phyloP scores from a whole-genome alignment of 2,888 invertebrate genomes.

The Bimastos eiseni region DNA sequence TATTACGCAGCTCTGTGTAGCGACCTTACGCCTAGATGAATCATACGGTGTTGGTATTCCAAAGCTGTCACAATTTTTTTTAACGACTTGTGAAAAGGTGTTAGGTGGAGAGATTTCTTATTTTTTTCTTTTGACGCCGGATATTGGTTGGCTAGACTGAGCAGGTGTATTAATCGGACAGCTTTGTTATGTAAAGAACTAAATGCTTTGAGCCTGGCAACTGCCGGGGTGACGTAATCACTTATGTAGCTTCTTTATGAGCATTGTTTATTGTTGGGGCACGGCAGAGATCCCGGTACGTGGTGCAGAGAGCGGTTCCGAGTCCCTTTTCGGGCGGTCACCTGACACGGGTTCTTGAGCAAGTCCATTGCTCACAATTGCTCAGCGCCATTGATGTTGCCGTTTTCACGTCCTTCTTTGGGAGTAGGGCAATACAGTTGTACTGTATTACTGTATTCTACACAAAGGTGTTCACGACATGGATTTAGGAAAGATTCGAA shows the following conservation, averaged over 20 bases:
- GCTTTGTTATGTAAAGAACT: neutral
- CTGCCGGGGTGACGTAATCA: neutral
- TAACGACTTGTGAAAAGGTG: neutral
- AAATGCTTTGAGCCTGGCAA: neutral
- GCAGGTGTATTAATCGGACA: too few species aligned
- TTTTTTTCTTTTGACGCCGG: neutral
- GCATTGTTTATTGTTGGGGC: neutral
- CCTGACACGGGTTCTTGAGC: too few species aligned
- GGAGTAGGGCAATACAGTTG: too few species aligned
- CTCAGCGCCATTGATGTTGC: too few species aligned
- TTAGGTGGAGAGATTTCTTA: neutral
- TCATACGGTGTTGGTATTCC: neutral
- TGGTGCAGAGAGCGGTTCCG: too few species aligned
- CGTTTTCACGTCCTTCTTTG: too few species aligned
- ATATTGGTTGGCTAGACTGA: too few species aligned
- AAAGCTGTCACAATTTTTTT: neutral
- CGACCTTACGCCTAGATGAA: neutral
- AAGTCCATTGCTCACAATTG: too few species aligned
- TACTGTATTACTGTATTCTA: too few species aligned
- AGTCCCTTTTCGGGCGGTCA: too few species aligned
- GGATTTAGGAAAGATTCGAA: neutral
- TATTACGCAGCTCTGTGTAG: neutral
- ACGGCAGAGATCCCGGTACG: too few species aligned
- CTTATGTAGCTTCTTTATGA: neutral
- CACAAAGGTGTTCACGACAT: neutral